Evolutionary conservation across 2,888 invertebrate species (phyloP).

Genomic region (Melanophora roralis): DNA sequence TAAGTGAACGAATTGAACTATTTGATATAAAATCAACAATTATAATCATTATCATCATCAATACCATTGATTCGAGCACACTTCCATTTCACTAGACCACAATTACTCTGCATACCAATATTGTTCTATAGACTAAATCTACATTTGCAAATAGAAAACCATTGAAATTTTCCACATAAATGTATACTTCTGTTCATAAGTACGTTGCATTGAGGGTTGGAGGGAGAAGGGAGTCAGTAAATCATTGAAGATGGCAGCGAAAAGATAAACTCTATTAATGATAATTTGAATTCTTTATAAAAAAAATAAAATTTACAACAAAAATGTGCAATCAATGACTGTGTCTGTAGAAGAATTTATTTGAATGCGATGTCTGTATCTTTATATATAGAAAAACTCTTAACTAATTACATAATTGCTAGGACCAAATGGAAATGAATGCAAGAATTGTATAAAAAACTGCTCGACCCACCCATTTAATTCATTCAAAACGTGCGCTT

Average conservation of each 20-base stretch:
- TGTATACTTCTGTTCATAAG: too few species aligned
- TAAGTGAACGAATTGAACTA: neutral
- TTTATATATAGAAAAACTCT: conserved; percentile 9
- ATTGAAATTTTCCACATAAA: neutral
- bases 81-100: conserved; percentile 9
- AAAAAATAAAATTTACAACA: neutral
- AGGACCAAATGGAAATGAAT: neutral
- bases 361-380: neutral
- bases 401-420: conserved; percentile 51
- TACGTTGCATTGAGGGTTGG: neutral
- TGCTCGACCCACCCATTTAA: neutral
- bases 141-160: neutral
- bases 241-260: conserved; percentile 28
- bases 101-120: conserved; percentile 4
- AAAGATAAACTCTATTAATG: conserved; percentile 18
- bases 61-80: neutral
- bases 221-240: neutral
- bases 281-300: conserved; percentile 44
- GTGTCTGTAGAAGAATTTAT: neutral
- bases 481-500: neutral
- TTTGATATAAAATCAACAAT: neutral
- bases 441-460: neutral
- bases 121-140: neutral
- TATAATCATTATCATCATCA: neutral
- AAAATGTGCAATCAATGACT: conserved; percentile 15